A percentile compares a stretch with the other conserved stretches of the same genome.
Evolutionary conservation across 2,797 vertebrate species (phyloP).

Genomic region (Spinus pinus): DNA sequence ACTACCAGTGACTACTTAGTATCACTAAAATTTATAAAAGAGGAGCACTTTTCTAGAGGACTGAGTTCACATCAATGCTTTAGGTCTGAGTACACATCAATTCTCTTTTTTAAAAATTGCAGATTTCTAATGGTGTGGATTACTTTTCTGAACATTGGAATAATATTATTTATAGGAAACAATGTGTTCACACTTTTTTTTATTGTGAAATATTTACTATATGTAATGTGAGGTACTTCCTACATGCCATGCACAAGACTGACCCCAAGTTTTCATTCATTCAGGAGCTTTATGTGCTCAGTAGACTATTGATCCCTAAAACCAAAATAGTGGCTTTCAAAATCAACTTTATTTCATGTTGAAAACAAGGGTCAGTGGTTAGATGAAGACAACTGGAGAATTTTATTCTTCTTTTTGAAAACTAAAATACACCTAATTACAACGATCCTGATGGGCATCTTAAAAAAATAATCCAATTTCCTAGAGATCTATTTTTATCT

Average conservation of each 20-base stretch:
- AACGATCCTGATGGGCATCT: background rate
- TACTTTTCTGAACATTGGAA: background rate
- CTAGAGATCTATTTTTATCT: background rate
- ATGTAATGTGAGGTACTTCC: background rate
- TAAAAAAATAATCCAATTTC: background rate
- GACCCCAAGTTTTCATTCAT: background rate
- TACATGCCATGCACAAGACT: background rate
- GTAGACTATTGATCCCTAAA: background rate
- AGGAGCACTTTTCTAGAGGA: accelerated
- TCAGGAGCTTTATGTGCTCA: background rate
- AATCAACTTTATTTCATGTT: background rate
- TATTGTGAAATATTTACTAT: background rate
- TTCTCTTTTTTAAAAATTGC: background rate
- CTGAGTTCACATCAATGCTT: background rate
- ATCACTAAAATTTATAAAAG: background rate
- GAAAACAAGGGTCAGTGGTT: background rate
- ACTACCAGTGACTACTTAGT: background rate
- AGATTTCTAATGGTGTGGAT: background rate
- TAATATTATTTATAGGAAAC: background rate
- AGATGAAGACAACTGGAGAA: background rate
- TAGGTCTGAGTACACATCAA: background rate
- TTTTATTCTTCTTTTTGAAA: background rate
- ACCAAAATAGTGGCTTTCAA: background rate
- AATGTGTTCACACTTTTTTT: background rate
- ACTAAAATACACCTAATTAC: background rate